These are phyloP conservation scores for Percina caprodes DNA, from an alignment of 2,113 vertebrate species.

Conservation along the genomic window DNA sequence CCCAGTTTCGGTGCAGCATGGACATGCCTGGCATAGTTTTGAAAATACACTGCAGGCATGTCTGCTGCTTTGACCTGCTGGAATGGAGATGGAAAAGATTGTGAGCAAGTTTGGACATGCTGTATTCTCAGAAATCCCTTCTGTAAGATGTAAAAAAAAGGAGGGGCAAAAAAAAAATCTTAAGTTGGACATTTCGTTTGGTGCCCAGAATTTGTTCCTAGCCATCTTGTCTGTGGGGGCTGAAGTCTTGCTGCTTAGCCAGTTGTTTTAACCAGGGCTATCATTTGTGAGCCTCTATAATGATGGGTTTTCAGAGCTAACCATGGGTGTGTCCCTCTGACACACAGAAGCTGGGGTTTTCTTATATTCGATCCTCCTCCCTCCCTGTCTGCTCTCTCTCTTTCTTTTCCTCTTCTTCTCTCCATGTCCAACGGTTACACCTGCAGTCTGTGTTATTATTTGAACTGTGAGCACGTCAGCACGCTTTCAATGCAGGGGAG, in stretches of 20 bases:
- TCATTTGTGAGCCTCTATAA: conserved; percentile 81
- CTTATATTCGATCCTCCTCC: conserved; percentile 60
- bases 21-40: conserved; percentile 62
- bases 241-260: conserved; percentile 55
- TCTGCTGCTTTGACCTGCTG: conserved; percentile 66
- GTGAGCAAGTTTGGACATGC: conserved; percentile 62
- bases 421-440: conserved; percentile 46
- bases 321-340: conserved; percentile 83
- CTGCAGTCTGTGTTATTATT: conserved; percentile 66
- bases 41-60: conserved; percentile 41
- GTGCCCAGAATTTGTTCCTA: conserved; percentile 37
- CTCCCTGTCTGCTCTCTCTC: conserved; percentile 7
- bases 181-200: conserved; percentile 29
- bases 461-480: conserved; percentile 32
- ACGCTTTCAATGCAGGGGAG: neutral
- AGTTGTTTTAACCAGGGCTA: conserved; percentile 77
- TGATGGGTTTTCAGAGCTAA: conserved; percentile 78
- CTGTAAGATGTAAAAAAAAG: neutral
- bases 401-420: conserved; percentile 2
- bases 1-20: conserved; percentile 4
- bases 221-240: conserved; percentile 47
- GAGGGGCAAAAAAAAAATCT: neutral
- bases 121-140: conserved; percentile 21
- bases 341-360: conserved; percentile 75
- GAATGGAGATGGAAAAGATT: conserved; percentile 54